These are phyloP conservation scores for Galemys pyrenaicus DNA, from an alignment of 2,113 vertebrate species.

Conservation along the genomic window DNA sequence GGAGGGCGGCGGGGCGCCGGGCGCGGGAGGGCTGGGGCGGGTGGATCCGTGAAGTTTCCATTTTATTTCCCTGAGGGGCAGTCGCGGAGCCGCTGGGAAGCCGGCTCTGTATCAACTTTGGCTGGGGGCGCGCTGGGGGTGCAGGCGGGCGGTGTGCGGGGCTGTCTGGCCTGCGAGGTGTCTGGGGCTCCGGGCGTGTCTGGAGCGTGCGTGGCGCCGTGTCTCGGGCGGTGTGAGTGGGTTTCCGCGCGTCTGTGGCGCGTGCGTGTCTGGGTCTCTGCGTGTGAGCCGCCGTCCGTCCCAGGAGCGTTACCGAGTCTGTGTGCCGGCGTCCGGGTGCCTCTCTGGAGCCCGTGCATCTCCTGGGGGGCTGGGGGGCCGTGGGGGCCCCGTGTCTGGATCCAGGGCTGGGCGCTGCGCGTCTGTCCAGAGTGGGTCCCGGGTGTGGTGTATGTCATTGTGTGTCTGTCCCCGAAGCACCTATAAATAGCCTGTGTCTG, in stretches of 20 bases:
- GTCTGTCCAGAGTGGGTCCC: slow-evolving; percentile 30
- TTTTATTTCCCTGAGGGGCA: slow-evolving; percentile 67
- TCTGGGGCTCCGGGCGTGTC: slow-evolving; percentile 63
- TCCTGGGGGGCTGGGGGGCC: neutral
- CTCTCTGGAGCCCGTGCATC: neutral
- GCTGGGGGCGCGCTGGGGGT: neutral
- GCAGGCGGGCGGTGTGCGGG: neutral
- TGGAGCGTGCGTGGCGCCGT: slow-evolving; percentile 45
- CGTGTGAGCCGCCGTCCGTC: neutral
- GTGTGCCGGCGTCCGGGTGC: neutral
- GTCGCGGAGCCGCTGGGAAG: slow-evolving; percentile 63
- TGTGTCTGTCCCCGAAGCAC: slow-evolving; percentile 66
- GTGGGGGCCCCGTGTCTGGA: neutral
- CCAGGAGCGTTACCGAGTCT: neutral
- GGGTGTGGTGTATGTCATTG: slow-evolving; percentile 65
- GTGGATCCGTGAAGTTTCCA: slow-evolving; percentile 67
- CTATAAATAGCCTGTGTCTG: slow-evolving; percentile 81
- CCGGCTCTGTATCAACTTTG: slow-evolving; percentile 72
- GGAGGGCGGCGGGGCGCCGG: slow-evolving; percentile 1
- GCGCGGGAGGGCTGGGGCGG: slow-evolving; percentile 17
- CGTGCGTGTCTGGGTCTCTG: neutral
- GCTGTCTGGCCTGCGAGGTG: slow-evolving; percentile 72
- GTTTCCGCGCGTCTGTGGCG: neutral
- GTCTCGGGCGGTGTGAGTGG: neutral
- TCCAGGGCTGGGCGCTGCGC: neutral